Conservation (phyloP, 2,113 vertebrate species). For the Rhinopithecus roxellana region DNA sequence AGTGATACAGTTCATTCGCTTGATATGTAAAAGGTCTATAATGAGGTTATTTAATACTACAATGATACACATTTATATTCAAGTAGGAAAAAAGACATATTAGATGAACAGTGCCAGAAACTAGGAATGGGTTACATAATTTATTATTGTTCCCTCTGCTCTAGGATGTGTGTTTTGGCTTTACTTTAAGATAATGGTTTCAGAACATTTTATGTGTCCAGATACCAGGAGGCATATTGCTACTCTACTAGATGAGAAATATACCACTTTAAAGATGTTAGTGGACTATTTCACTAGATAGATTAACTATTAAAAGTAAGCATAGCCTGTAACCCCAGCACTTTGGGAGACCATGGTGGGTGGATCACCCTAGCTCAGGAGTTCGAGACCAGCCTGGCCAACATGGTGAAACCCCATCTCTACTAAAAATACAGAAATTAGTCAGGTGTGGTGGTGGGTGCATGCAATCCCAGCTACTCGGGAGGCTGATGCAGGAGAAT, state of each 20-base stretch:
- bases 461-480: too few species aligned
- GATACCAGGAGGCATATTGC: not conserved
- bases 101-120: not conserved
- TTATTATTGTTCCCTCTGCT: not conserved
- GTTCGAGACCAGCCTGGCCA: too few species aligned
- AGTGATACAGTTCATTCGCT: not conserved
- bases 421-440: too few species aligned
- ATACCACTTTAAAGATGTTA: not conserved
- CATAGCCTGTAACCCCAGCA: too few species aligned
- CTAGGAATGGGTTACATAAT: not conserved
- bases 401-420: too few species aligned
- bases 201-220: not conserved
- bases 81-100: not conserved
- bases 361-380: too few species aligned
- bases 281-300: not conserved
- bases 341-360: too few species aligned
- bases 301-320: not conserved
- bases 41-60: not conserved
- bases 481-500: too few species aligned
- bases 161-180: not conserved
- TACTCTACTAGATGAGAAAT: not conserved
- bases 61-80: not conserved
- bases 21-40: not conserved
- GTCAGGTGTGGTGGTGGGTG: too few species aligned
- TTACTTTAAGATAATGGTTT: not conserved